These are phyloP conservation scores for Centropus bengalensis DNA, from an alignment of 2,113 vertebrate genomes.

Conservation along the genomic window DNA sequence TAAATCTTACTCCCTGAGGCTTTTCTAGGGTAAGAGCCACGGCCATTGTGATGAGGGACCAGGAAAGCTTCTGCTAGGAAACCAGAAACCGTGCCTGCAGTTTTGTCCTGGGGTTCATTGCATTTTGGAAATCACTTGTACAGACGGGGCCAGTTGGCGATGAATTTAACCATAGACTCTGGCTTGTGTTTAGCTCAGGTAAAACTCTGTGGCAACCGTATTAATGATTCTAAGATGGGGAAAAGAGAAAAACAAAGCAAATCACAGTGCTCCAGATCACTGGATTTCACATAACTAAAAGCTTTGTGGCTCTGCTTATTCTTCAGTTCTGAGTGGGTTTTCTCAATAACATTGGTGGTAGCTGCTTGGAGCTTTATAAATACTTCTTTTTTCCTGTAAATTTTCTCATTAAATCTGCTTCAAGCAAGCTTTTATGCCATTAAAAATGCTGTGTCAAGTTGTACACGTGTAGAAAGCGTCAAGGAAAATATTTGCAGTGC, in stretches of 20 bases:
- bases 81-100: neutral
- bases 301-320: neutral
- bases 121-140: neutral
- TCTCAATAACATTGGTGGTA: neutral
- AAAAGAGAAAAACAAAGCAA: neutral
- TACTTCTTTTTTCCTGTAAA: neutral
- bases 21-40: neutral
- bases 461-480: neutral
- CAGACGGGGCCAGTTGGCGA: neutral
- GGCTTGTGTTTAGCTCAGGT: neutral
- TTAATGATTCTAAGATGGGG: neutral
- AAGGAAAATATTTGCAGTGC: neutral
- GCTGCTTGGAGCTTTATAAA: neutral
- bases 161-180: neutral
- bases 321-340: neutral
- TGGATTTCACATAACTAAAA: neutral
- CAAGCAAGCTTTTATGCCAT: neutral
- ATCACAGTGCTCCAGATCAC: neutral
- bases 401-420: neutral
- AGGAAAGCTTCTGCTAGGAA: slow-evolving; percentile 43
- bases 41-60: neutral
- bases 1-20: neutral
- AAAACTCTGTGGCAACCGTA: neutral
- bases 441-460: neutral
- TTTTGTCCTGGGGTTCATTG: slow-evolving; percentile 11